A percentile compares a stretch with the other conserved stretches of the same genome.
phyloP scores from a whole-genome alignment of 2,113 vertebrate genomes.

The Silurus asotus region DNA sequence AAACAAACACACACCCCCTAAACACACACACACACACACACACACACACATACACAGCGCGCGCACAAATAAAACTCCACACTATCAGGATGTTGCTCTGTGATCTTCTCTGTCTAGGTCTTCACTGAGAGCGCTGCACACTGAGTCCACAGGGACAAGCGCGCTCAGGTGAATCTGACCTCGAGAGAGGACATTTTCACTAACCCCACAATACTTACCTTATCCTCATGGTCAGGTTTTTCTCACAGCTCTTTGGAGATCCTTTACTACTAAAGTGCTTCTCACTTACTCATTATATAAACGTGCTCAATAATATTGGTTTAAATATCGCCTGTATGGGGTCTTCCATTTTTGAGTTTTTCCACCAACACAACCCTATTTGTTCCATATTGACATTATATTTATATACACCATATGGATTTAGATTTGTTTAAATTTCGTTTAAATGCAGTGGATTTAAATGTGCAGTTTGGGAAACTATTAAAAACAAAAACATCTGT shows the following conservation, averaged over 20 bases:
- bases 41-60: background rate
- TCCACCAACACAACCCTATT: background rate
- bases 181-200: conserved; percentile 35
- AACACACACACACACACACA: background rate
- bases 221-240: background rate
- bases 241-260: background rate
- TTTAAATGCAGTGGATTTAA: background rate
- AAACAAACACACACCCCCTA: background rate
- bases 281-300: background rate
- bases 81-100: background rate
- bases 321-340: background rate
- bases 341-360: background rate
- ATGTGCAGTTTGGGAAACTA: background rate
- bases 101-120: background rate
- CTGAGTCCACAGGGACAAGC: background rate
- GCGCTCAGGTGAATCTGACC: background rate
- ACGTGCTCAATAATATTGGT: background rate
- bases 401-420: background rate
- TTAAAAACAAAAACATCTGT: background rate
- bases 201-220: conserved; percentile 8
- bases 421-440: background rate
- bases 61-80: no score
- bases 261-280: background rate
- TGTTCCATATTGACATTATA: background rate
- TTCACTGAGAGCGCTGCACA: conserved; percentile 13